Evolutionary conservation across 2,888 invertebrate genomes (phyloP), one percentile per base, ranked within the genome.

Genomic region (Pyrrhia umbra): DNA sequence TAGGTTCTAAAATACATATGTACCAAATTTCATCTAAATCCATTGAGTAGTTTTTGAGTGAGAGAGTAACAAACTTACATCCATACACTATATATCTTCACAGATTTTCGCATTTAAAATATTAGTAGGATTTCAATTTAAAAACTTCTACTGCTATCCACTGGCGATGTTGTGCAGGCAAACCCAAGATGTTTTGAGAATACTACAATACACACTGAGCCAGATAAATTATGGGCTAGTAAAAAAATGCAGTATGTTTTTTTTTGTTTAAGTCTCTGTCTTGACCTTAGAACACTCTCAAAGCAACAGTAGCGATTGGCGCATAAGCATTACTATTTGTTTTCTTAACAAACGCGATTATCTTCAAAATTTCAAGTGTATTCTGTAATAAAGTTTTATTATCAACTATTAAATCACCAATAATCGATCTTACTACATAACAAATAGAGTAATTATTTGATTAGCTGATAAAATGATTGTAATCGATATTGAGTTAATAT

Each of bases 401-500:
- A 45, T 45, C 18, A 6, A n/a, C 47, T 43, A 30, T 25, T 20
- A 66, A 56, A 52, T 23, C 2, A 25, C n/a, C 6, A 10, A n/a
- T 42, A 70, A 55, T 25, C 62, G 37, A 75, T 70, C 70, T 51
- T 75, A 61, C 0, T 1, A 15, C 46, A 16, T 46, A 30, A 42
- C 20, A 55, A 61, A 75, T 75, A 70, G 70, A 61, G 54, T 40
- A 54, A 51, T 51, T 46, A 50, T 51, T 55, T 42, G 54, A 75
- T 70, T 55, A 45, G n/a, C 40, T 50, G 62, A 75, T 75, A 61
- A 59, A 40, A 16, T 18, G 42, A 52, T 69, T 69, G 70, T 75
- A 70, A 70, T 70, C 30, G 70, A 70, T 70, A 70, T 51, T 2
- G 30, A 45, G 51, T 40, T 75, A 55, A 46, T 70, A 61, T 70